Percentiles rank a stretch among this genome's conserved stretches.
Evolutionary conservation across 2,888 invertebrate species (phyloP).

Genomic region (Girardia tigrina): DNA sequence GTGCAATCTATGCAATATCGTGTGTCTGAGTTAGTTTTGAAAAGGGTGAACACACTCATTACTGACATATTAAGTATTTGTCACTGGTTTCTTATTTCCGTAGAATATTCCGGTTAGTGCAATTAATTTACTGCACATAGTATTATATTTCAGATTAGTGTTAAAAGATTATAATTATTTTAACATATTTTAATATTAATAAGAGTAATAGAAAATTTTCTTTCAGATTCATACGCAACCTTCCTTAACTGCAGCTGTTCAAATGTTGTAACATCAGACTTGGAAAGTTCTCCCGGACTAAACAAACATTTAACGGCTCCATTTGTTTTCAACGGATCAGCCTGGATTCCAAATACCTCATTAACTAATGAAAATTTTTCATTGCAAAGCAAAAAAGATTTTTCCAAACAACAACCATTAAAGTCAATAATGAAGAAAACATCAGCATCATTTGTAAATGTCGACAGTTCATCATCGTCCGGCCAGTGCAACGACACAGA

Average conservation of each 20-base stretch:
- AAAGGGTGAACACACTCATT: too few relatives aligned
- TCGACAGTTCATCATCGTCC: constrained; percentile 10
- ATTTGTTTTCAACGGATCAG: constrained; percentile 5
- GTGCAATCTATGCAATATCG: too few relatives aligned
- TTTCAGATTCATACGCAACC: constrained; percentile 3
- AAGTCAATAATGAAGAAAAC: constrained; percentile 18
- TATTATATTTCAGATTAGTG: too few relatives aligned
- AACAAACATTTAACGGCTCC: background rate
- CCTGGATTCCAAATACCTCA: constrained; percentile 7
- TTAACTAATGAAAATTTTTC: background rate
- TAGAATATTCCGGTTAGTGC: too few relatives aligned
- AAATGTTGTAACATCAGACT: background rate
- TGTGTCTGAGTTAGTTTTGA: too few relatives aligned
- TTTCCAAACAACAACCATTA: constrained; percentile 7
- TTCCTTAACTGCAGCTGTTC: constrained; percentile 8
- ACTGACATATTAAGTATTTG: too few relatives aligned
- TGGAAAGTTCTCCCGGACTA: background rate
- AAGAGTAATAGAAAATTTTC: too few relatives aligned
- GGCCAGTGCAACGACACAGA: background rate
- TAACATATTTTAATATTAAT: too few relatives aligned
- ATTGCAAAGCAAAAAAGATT: background rate
- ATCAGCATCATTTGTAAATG: background rate
- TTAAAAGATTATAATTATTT: too few relatives aligned
- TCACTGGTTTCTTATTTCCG: too few relatives aligned
- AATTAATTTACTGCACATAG: too few relatives aligned